These are phyloP conservation scores for Hybognathus amarus DNA, from an alignment of 2,797 vertebrate genomes.

Conservation along the genomic window DNA sequence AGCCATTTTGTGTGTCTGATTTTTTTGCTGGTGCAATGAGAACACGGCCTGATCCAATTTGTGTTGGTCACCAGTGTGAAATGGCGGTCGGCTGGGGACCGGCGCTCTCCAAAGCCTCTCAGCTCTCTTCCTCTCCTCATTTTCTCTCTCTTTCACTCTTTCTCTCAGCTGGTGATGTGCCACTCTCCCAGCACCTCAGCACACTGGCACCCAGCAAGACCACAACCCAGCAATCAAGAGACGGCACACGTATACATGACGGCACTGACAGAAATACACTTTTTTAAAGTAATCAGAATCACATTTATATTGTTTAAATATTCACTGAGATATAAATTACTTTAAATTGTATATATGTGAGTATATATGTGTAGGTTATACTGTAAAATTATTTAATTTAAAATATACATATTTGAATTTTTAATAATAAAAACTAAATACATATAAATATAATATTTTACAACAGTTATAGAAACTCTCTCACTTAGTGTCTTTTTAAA, in stretches of 20 bases:
- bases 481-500: too few species aligned
- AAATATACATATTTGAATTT: too few species aligned
- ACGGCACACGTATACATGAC: conserved; percentile 31
- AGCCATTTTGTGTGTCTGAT: conserved; percentile 66
- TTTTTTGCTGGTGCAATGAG: conserved; percentile 77
- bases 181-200: conserved; percentile 51
- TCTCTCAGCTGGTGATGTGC: conserved; percentile 49
- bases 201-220: conserved; percentile 49
- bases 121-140: conserved; percentile 38
- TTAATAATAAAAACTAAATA: too few species aligned
- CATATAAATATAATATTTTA: background rate
- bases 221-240: conserved; percentile 41
- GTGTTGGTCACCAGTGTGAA: conserved; percentile 83
- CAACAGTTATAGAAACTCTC: background rate
- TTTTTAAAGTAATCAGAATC: background rate
- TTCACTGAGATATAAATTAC: background rate
- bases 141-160: conserved; percentile 42
- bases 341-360: background rate
- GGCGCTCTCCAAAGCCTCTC: conserved; percentile 59
- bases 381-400: background rate
- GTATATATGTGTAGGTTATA: too few species aligned
- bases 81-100: conserved; percentile 70
- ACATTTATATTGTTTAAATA: background rate
- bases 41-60: conserved; percentile 83
- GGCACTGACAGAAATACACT: background rate